These are phyloP conservation scores for Pseudopodoces humilis DNA, from an alignment of 2,113 vertebrate genomes.

Conservation along the genomic window DNA sequence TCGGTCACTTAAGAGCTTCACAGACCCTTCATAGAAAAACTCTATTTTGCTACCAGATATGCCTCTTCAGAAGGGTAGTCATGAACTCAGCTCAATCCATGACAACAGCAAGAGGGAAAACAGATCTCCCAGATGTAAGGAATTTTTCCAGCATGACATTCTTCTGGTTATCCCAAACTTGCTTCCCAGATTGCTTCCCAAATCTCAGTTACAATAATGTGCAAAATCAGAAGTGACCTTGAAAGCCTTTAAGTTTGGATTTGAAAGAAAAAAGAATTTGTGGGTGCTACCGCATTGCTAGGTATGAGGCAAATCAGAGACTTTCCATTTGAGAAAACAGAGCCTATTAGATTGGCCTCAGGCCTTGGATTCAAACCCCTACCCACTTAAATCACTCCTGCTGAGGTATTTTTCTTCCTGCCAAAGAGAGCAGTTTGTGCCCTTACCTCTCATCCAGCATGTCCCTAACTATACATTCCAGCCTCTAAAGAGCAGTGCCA, in stretches of 20 bases:
- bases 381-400: slow-evolving; percentile 17
- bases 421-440: not conserved
- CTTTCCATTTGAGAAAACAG: slow-evolving; percentile 12
- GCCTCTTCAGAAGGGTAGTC: not conserved
- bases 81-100: not conserved
- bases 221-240: not conserved
- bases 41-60: not conserved
- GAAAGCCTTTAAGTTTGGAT: not conserved
- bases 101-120: not conserved
- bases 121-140: not conserved
- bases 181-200: not conserved
- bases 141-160: not conserved
- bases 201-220: not conserved
- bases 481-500: not conserved
- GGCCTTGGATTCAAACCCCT: not conserved
- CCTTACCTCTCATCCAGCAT: not conserved
- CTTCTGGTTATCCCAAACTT: not conserved
- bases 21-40: not conserved
- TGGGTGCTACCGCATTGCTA: not conserved
- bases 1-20: not conserved
- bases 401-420: slow-evolving; percentile 15
- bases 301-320: slow-evolving; percentile 39
- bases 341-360: slow-evolving; percentile 13
- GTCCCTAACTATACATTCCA: not conserved
- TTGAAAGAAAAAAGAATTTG: not conserved